These are phyloP conservation scores for Phrixothrix hirtus DNA, from an alignment of 2,888 invertebrate genomes.

Conservation along the genomic window DNA sequence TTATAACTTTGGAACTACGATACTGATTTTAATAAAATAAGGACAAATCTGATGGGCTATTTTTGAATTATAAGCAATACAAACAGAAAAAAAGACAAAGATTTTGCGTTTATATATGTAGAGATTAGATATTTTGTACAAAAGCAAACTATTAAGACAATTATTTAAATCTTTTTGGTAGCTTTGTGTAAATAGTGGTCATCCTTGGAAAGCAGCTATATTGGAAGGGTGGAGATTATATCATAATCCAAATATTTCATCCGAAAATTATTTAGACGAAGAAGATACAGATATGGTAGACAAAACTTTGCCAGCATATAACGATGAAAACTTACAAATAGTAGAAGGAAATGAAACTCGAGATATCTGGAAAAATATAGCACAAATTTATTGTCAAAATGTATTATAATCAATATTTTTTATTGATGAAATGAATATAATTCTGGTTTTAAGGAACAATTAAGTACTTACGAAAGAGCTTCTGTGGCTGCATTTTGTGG, in stretches of 20 bases:
- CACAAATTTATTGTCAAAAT: slow-evolving; percentile 60
- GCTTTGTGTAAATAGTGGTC: slow-evolving; percentile 82
- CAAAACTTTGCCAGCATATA: background rate
- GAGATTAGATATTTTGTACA: no score
- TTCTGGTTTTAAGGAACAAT: slow-evolving; percentile 54
- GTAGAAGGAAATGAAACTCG: slow-evolving; percentile 81
- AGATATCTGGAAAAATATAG: slow-evolving; percentile 77
- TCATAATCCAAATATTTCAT: slow-evolving; percentile 80
- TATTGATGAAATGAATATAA: no score
- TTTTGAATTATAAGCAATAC: no score
- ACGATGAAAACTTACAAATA: slow-evolving; percentile 36
- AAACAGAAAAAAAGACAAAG: no score
- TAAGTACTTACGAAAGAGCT: slow-evolving; percentile 66
- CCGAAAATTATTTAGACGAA: slow-evolving; percentile 44
- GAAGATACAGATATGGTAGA: slow-evolving; percentile 46
- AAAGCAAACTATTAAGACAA: no score
- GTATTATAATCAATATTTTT: slow-evolving; percentile 28
- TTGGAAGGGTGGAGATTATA: slow-evolving; percentile 88
- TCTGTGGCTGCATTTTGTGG: slow-evolving; percentile 82
- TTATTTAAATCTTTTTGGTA: slow-evolving; percentile 28
- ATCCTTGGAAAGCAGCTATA: slow-evolving; percentile 89
- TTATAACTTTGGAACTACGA: no score
- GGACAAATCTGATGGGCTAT: no score
- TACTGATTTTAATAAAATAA: no score
- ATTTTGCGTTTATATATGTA: no score